Base-by-base conservation (phyloP, 2,888 invertebrate species). In the Drosophila mayaguana region DNA sequence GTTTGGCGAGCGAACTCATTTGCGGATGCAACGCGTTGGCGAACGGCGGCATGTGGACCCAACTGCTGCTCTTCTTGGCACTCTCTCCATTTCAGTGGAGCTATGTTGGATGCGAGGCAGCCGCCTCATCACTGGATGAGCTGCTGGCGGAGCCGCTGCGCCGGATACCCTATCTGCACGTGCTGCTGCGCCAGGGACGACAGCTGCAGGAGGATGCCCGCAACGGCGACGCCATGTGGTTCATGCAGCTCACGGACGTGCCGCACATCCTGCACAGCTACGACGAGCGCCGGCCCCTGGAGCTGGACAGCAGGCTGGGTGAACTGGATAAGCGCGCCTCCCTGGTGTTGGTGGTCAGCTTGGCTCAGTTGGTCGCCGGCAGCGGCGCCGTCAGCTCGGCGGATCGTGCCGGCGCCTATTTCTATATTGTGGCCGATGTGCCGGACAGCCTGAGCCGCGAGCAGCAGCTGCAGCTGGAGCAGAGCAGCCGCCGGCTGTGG, bases 401-500 rank as follows among this genome's bases (percentile, higher is more conserved):
- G 0, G 74, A 78, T 42, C 80, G 81, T 1, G 82, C 88, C 4
- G 88, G 83, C 3, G 67, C 72, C 16, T 85, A 87, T 46, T 89
- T 91, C 56, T 91, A 86, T 50, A 65, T 92, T 6, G 36, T 78
- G 18, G 82, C 81, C 36, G 77, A 81, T 6, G 40, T 50, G 9
- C 12, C 25, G 0, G 51, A 32, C 14, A 50, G 73, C 12, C 40
- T 80, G 8, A 66, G 32, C 2, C 3, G 5, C 2, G 36, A 43
- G 20, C 60, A 78, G 46, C 65, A 60, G 18, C 22, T 32, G 3
- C 11, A 64, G n/a, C 38, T 92, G 36, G 83, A 81, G 46, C 42
- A 61, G 0, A 78, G 88, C 50, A 86, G 88, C 34, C 76, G 84
- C 1, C 57, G 59, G 4, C 48, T 85, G 34, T 92, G 92, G 92